A percentile compares a stretch with the other conserved stretches of the same genome.
phyloP scores from a whole-genome alignment of 2,797 vertebrate genomes.

The Eulemur albifrons region DNA sequence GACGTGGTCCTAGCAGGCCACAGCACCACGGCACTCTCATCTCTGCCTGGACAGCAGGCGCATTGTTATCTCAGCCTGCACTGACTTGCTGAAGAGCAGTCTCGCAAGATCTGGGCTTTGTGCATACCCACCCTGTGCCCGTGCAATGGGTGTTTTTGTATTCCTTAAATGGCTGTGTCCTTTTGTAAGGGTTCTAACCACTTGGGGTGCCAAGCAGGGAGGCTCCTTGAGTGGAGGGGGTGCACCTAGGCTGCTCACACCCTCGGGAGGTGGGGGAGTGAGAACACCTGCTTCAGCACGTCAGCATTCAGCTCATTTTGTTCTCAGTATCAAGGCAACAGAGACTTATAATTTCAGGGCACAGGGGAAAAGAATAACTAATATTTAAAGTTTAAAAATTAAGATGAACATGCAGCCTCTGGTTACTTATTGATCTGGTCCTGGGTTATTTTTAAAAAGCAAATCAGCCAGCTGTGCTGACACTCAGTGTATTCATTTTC shows the following conservation, averaged over 20 bases:
- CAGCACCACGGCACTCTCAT: not conserved
- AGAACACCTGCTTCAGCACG: not conserved
- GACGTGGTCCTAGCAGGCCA: not conserved
- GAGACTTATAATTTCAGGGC: slow-evolving; percentile 24
- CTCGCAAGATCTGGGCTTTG: too few relatives aligned
- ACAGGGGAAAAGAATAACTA: slow-evolving; percentile 6
- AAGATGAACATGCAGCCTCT: slow-evolving; percentile 65
- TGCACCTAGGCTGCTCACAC: too few relatives aligned
- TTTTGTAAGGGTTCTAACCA: not conserved
- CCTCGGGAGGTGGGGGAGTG: not conserved
- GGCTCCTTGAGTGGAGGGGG: fast-evolving
- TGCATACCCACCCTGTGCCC: too few relatives aligned
- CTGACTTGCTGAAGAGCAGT: not conserved
- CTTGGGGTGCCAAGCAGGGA: not conserved
- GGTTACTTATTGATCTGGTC: slow-evolving; percentile 62
- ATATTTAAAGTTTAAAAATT: slow-evolving; percentile 69
- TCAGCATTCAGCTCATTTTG: not conserved
- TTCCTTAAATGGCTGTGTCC: not conserved
- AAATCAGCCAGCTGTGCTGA: slow-evolving; percentile 66
- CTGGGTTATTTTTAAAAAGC: slow-evolving; percentile 68
- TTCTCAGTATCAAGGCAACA: not conserved
- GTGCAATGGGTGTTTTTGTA: not conserved
- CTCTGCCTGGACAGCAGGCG: not conserved
- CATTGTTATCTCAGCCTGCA: not conserved
- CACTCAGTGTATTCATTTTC: not conserved